A percentile compares a stretch with the other conserved stretches of the same genome.
phyloP scores from a whole-genome alignment of 2,113 vertebrate species.

The Platichthys stellatus region DNA sequence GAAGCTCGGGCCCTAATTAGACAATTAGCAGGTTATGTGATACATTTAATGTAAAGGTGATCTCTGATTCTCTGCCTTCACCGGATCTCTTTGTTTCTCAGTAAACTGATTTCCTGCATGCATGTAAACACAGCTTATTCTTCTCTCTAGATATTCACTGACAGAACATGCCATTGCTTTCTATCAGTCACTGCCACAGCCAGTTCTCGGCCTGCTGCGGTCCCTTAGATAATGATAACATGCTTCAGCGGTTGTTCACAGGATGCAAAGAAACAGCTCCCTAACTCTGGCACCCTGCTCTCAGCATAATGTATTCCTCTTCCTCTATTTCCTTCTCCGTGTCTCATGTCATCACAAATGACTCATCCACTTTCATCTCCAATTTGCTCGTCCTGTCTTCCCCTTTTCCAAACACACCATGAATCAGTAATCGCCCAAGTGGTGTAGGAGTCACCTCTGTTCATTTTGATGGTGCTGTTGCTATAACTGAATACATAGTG shows the following conservation, averaged over 20 bases:
- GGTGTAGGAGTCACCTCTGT: slow-evolving; percentile 15
- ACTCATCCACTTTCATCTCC: slow-evolving; percentile 29
- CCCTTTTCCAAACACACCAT: slow-evolving; percentile 22
- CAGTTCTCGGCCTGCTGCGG: background rate
- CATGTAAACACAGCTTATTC: background rate
- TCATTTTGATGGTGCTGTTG: background rate
- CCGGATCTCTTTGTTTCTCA: too few relatives aligned
- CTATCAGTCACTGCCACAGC: background rate
- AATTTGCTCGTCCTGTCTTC: slow-evolving; percentile 14
- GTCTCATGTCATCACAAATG: slow-evolving; percentile 22
- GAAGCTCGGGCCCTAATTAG: too few relatives aligned
- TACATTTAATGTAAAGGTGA: too few relatives aligned
- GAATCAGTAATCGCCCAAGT: slow-evolving; percentile 10
- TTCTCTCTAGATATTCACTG: too few relatives aligned
- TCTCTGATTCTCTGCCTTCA: too few relatives aligned
- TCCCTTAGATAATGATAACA: slow-evolving; percentile 19
- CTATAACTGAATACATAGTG: slow-evolving; percentile 3
- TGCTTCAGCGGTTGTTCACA: slow-evolving; percentile 29
- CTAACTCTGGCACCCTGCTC: slow-evolving; percentile 10
- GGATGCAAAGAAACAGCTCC: slow-evolving; percentile 27
- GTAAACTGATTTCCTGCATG: too few relatives aligned
- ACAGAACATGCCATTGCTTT: background rate
- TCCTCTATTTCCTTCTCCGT: slow-evolving; percentile 29
- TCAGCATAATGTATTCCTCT: slow-evolving; percentile 24
- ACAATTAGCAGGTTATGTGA: too few relatives aligned